phyloP scores from a whole-genome alignment of 2,888 invertebrate species.

The Cyclophora punctaria region DNA sequence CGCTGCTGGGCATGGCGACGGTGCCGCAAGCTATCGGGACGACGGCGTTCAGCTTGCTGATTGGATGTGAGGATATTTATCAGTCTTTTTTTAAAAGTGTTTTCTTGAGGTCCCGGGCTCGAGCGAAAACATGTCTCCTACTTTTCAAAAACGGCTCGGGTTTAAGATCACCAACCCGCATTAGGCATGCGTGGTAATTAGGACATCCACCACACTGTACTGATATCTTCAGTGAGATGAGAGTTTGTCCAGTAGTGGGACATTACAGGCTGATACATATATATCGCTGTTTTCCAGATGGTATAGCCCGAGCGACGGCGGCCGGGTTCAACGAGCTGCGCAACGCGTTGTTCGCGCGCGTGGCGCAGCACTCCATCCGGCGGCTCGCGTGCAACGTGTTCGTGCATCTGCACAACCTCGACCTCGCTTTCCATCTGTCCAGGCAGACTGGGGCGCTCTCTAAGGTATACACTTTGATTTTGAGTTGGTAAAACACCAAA shows the following conservation, averaged over 20 bases:
- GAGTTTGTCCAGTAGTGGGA: no score
- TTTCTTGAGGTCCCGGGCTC: no score
- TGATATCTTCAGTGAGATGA: no score
- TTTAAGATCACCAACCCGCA: no score
- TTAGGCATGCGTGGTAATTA: no score
- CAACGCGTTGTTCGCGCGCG: conserved; percentile 98
- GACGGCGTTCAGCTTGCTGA: conserved; percentile 83
- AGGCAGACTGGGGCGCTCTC: conserved; percentile 96
- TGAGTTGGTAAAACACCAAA: background rate
- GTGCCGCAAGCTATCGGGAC: conserved; percentile 88
- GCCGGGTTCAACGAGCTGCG: conserved; percentile 96
- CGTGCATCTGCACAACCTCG: conserved; percentile 94
- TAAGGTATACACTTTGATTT: conserved; percentile 74
- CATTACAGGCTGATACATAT: no score
- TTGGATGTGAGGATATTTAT: conserved; percentile 86
- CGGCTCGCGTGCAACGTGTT: conserved; percentile 96
- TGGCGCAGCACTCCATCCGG: conserved; percentile 97
- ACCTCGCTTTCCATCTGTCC: conserved; percentile 93
- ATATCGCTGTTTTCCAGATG: conserved; percentile 78
- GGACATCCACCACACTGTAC: no score
- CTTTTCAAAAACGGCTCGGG: no score
- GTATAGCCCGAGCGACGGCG: conserved; percentile 91
- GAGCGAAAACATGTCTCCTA: no score
- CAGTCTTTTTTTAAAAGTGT: no score
- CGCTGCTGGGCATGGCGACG: conserved; percentile 82